Evolutionary conservation across 1,140 invertebrate genomes (phyloP).

Genomic region (Mercenaria mercenaria): DNA sequence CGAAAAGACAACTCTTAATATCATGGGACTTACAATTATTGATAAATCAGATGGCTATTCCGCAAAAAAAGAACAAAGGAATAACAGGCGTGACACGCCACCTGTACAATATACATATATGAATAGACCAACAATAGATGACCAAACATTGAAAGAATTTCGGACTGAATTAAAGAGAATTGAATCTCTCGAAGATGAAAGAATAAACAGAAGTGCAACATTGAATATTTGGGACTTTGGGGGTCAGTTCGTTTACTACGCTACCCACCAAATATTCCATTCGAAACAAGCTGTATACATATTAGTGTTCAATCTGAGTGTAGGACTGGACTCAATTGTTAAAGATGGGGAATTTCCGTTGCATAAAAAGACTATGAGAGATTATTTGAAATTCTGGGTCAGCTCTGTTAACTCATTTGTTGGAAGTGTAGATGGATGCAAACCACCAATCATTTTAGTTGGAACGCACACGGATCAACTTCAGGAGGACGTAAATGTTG

Average conservation of each 20-base stretch:
- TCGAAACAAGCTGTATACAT: neutral
- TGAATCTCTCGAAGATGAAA: neutral
- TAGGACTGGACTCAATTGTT: neutral
- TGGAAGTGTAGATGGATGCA: neutral
- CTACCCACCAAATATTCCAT: neutral
- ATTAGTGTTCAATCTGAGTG: neutral
- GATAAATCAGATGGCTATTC: no score
- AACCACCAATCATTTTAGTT: neutral
- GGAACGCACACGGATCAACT: neutral
- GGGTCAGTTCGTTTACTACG: neutral
- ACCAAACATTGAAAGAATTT: no score
- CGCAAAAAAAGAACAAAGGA: no score
- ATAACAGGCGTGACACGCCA: no score
- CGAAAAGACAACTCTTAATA: no score
- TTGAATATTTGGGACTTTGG: neutral
- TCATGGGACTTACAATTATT: no score
- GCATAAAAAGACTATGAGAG: neutral
- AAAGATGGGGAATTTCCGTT: neutral
- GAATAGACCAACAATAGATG: no score
- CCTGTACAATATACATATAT: no score
- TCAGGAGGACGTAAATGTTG: neutral
- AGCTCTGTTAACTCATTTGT: neutral
- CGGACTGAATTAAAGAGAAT: no score
- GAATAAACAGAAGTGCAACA: neutral
- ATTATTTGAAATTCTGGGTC: neutral